Evolutionary conservation across 1,140 invertebrate genomes (phyloP).

Genomic region (Drosophila arawakana): DNA sequence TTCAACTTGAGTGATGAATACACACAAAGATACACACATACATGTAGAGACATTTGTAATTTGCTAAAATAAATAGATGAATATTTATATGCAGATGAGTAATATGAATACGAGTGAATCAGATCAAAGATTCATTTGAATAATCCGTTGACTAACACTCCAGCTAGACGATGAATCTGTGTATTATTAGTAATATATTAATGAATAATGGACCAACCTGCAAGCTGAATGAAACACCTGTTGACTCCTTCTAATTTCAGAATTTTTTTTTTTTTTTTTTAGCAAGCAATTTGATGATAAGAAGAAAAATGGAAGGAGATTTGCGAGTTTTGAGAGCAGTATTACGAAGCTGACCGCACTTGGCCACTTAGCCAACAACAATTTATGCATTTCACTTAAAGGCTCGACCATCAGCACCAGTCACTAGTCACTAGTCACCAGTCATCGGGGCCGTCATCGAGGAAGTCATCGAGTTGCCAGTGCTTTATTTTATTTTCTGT

Average conservation of each 20-base stretch:
- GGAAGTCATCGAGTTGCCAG: slow-evolving; percentile 3
- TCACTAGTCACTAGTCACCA: slow-evolving; percentile 2
- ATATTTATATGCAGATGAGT: slow-evolving; percentile 20
- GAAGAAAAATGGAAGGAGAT: background rate
- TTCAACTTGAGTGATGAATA: background rate
- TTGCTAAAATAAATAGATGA: background rate
- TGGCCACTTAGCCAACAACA: slow-evolving; percentile 26
- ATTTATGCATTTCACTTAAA: slow-evolving; percentile 38
- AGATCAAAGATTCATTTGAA: slow-evolving; percentile 4
- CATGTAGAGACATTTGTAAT: no score
- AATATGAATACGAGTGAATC: slow-evolving; percentile 26
- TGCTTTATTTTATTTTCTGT: background rate
- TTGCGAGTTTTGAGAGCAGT: background rate
- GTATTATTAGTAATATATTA: background rate
- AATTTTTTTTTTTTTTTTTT: slow-evolving; percentile 15
- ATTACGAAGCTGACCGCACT: slow-evolving; percentile 29
- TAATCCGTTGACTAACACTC: slow-evolving; percentile 35
- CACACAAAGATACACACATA: background rate
- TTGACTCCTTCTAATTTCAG: slow-evolving; percentile 46
- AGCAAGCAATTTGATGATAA: slow-evolving; percentile 33
- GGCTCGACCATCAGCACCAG: slow-evolving; percentile 23
- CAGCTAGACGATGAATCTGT: slow-evolving; percentile 5
- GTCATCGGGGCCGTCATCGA: background rate
- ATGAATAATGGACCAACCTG: slow-evolving; percentile 59
- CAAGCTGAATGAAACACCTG: slow-evolving; percentile 72